Evolutionary conservation across 2,888 invertebrate species (phyloP), one percentile per base, ranked within the genome.

Genomic region (Drosophila stalkeri): DNA sequence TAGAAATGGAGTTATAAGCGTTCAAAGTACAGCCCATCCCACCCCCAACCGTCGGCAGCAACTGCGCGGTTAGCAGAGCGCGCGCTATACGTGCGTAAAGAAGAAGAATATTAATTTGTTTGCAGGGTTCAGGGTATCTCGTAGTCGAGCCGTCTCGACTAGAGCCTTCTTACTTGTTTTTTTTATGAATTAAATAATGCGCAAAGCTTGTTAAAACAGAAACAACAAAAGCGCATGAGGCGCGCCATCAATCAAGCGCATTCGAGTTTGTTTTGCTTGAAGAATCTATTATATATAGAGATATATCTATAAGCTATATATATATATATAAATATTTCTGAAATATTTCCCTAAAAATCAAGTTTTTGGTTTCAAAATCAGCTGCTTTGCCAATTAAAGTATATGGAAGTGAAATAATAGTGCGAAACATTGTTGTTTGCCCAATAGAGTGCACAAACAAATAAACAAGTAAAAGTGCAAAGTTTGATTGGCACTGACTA

Each of bases 401-500:
- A 57, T 62, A 33, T 37, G 27, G 44, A 76, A 76, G 43, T 62
- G 59, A 57, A 65, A 56, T 71, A 64, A 47, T 2, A 33, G 18
- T 18, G 18, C 51, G 35, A 51, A 20, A 35, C 51, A 51, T 35
- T 51, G 33, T 35, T 59, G 59, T 69, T 61, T 31, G 37, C 2
- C 23, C 46, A 51, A 56, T 23, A 39, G 47, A 64, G 72, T 51
- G 51, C 33, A 14, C 51, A 7, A 20, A 51, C 7, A 35, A 20
- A 20, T 35, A 35, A 51, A 51, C 33, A 51, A 51, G 12, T 51
- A 33, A 18, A 31, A 31, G 49, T 35, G 33, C 18, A 18, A n/a
- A 2, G 14, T 4, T 20, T 12, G 0, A 8, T 2, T 0, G 14
- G 1, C 33, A 14, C 14, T 35, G 51, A 8, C 51, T 8, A 20